phyloP scores from a whole-genome alignment of 1,140 invertebrate species.

The Cydia splendana region DNA sequence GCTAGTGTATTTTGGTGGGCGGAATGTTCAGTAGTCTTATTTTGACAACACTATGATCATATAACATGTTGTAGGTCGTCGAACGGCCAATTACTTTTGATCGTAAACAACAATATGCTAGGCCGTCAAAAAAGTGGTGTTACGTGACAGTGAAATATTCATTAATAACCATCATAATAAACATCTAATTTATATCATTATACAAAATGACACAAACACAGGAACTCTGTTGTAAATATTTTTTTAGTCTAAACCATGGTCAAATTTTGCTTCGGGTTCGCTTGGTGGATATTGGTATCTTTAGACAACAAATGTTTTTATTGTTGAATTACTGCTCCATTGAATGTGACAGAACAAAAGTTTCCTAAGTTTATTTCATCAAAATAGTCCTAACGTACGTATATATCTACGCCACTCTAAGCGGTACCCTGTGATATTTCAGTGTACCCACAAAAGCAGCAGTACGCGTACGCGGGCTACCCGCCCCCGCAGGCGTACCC shows the following conservation, averaged over 20 bases:
- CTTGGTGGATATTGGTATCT: not conserved
- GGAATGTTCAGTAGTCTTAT: not conserved
- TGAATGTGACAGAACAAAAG: no score
- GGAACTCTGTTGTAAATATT: slow-evolving; percentile 21
- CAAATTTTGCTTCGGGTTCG: not conserved
- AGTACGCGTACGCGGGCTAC: slow-evolving; percentile 92
- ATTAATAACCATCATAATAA: not conserved
- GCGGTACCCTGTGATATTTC: not conserved
- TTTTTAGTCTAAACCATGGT: not conserved
- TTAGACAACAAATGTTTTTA: no score
- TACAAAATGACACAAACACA: slow-evolving; percentile 17
- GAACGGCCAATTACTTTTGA: not conserved
- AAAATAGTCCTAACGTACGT: no score
- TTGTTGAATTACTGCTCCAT: no score
- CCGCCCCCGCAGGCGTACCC: slow-evolving; percentile 90
- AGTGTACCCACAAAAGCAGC: slow-evolving; percentile 97
- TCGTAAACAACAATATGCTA: no score
- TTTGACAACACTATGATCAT: no score
- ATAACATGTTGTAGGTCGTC: not conserved
- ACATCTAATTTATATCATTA: not conserved
- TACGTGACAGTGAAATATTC: not conserved
- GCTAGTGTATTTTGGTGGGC: not conserved
- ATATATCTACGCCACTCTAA: not conserved
- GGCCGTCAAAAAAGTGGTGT: no score
- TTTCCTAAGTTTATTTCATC: no score